These are phyloP conservation scores for Oreonectes daqikongensis DNA, from an alignment of 2,797 vertebrate species.

Conservation along the genomic window DNA sequence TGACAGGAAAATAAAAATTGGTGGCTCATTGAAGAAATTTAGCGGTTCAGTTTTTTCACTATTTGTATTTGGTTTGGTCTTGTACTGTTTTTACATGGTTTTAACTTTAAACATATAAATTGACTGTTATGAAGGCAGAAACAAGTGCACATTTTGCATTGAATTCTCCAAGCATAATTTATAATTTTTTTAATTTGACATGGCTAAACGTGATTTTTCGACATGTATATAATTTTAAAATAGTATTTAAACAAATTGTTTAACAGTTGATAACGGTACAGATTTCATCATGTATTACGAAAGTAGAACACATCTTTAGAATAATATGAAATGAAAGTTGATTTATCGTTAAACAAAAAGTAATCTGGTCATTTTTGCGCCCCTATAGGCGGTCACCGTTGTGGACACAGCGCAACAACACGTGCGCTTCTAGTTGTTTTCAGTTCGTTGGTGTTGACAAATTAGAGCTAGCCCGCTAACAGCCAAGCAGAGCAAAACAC, in stretches of 20 bases:
- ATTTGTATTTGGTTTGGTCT: not conserved
- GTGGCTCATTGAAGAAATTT: too few species aligned
- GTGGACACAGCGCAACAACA: not conserved
- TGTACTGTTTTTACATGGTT: not conserved
- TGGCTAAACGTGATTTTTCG: too few species aligned
- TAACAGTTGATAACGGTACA: too few species aligned
- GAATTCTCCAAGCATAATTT: too few species aligned
- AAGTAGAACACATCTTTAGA: not conserved
- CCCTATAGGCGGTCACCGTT: not conserved
- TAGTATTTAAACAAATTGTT: too few species aligned
- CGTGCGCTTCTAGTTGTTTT: slow-evolving; percentile 13
- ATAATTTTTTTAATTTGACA: too few species aligned
- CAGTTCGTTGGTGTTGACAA: slow-evolving; percentile 29
- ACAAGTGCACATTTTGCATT: too few species aligned
- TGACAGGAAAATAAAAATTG: not conserved
- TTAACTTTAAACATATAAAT: too few species aligned
- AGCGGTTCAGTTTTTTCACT: too few species aligned
- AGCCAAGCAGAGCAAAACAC: not conserved
- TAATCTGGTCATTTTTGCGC: not conserved
- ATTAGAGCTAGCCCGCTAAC: slow-evolving; percentile 20
- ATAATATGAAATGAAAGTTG: not conserved
- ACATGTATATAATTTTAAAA: too few species aligned
- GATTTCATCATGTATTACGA: too few species aligned
- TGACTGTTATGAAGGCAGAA: too few species aligned
- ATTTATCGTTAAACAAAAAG: not conserved